Conservation (phyloP, 2,113 vertebrate species). For the Pangasianodon hypophthalmus region DNA sequence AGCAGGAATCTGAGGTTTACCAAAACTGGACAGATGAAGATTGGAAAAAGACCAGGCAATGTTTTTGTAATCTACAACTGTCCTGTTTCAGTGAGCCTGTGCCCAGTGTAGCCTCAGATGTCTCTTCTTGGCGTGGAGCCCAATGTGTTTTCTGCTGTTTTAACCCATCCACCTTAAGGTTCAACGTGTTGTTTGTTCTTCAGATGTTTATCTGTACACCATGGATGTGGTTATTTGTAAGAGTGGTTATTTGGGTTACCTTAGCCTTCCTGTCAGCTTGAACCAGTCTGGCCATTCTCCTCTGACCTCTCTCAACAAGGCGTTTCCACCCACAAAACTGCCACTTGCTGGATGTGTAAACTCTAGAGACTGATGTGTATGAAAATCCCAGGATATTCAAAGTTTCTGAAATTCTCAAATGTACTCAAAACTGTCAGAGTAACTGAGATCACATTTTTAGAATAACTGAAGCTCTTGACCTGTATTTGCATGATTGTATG, state of each 20-base stretch:
- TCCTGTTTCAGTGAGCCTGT: not conserved
- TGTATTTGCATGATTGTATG: not conserved
- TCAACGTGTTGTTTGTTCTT: not conserved
- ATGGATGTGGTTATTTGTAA: not conserved
- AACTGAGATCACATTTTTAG: not conserved
- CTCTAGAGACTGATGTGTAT: not conserved
- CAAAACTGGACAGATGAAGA: not conserved
- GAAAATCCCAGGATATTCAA: not conserved
- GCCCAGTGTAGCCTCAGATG: not conserved
- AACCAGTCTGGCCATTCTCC: not conserved
- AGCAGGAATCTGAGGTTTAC: not conserved
- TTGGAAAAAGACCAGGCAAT: not conserved
- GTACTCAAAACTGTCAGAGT: not conserved
- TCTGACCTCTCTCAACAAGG: not conserved
- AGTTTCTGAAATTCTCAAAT: not conserved
- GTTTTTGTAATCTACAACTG: not conserved
- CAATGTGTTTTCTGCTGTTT: not conserved
- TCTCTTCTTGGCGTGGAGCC: too few species aligned
- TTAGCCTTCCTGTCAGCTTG: not conserved
- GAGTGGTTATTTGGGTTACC: not conserved
- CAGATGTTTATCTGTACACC: too few species aligned
- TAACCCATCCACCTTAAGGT: not conserved
- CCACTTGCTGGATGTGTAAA: not conserved
- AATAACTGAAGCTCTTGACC: not conserved
- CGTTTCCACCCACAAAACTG: not conserved